Evolutionary conservation across 2,797 vertebrate genomes (phyloP).

Genomic region (Fratercula arctica): DNA sequence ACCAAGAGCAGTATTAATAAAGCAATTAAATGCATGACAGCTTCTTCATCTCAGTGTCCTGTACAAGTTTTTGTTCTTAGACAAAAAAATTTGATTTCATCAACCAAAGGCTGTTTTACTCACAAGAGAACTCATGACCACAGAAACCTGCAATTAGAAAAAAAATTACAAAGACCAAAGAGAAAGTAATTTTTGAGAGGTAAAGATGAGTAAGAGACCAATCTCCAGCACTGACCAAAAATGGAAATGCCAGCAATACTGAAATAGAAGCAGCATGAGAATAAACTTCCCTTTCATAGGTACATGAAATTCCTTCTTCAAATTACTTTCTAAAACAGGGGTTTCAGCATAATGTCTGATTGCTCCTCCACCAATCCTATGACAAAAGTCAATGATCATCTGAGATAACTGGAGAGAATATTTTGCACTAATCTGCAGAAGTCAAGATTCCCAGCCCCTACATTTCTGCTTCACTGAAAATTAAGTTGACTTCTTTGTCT

Average conservation of each 20-base stretch:
- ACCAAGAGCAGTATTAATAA: neutral
- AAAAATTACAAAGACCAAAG: neutral
- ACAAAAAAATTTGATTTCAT: neutral
- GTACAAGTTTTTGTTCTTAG: neutral
- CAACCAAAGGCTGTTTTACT: neutral
- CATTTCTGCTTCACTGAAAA: slow-evolving; percentile 17
- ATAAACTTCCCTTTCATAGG: slow-evolving; percentile 44
- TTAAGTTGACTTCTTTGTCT: slow-evolving; percentile 49
- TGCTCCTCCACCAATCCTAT: neutral
- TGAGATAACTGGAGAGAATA: neutral
- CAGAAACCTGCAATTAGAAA: neutral
- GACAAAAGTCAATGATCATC: neutral
- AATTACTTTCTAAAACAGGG: slow-evolving; percentile 25
- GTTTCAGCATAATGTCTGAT: neutral
- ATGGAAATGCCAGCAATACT: slow-evolving; percentile 57
- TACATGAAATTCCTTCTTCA: slow-evolving; percentile 25
- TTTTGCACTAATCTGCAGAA: neutral
- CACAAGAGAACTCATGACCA: neutral
- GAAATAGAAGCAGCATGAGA: slow-evolving; percentile 61
- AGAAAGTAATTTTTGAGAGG: slow-evolving; percentile 18
- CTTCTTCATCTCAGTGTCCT: neutral
- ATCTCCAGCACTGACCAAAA: slow-evolving; percentile 60
- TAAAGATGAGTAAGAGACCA: slow-evolving; percentile 37
- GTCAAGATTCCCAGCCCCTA: neutral
- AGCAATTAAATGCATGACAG: neutral